Base-by-base conservation (phyloP, 2,888 invertebrate species). In the Arrhopalites spinosus region DNA sequence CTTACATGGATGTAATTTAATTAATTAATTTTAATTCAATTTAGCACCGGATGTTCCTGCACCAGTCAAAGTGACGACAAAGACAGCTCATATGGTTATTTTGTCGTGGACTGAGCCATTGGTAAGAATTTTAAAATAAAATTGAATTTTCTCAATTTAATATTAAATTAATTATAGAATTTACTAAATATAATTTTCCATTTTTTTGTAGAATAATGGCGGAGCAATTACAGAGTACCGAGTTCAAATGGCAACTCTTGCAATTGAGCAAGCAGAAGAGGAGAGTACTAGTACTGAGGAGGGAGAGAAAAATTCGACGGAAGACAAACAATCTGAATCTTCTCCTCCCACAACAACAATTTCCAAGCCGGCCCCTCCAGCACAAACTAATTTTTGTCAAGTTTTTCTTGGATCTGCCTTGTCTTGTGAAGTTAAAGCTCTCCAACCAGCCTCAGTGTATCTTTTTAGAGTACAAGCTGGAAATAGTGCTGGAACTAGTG, bases 151-250 rank as follows among this genome's bases (percentile, higher is more conserved):
- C n/a, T n/a, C n/a, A n/a, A n/a, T n/a, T n/a, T n/a, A n/a, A n/a
- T n/a, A n/a, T n/a, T n/a, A n/a, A n/a, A n/a, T n/a, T n/a, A n/a
- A n/a, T n/a, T n/a, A n/a, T n/a, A n/a, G n/a, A n/a, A n/a, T n/a
- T n/a, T n/a, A n/a, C n/a, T n/a, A n/a, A n/a, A n/a, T n/a, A n/a
- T n/a, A n/a, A n/a, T n/a, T n/a, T n/a, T n/a, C n/a, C n/a, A n/a
- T n/a, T n/a, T n/a, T n/a, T n/a, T n/a, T n/a, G n/a, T n/a, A n/a
- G 53, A 89, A 89, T 84, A 95, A 95, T 86, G 95, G 95, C 56
- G 91, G 95, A 25, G 88, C 91, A 27, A 88, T 96, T 61, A 87
- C 90, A 53, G 93, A 94, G 83, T 96, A 94, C 86, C 89, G 90
- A 78, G 88, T 95, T 77, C 78, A 83, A 80, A 80, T 83, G 79